A percentile compares a stretch with the other conserved stretches of the same genome.
phyloP scores from a whole-genome alignment of 2,797 vertebrate genomes.

The Catharus ustulatus region DNA sequence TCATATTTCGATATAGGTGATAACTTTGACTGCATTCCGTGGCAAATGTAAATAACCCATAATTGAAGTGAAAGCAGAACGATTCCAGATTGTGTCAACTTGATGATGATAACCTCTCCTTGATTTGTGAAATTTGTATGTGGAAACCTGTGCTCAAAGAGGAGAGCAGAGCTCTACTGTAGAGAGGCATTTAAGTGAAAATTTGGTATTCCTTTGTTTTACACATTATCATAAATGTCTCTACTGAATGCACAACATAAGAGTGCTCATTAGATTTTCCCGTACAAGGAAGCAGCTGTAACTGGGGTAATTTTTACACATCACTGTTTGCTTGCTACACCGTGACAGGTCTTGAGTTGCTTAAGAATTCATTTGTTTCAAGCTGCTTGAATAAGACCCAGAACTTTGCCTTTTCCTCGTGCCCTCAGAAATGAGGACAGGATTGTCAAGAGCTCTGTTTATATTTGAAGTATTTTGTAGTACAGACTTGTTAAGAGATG shows the following conservation, averaged over 20 bases:
- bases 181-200: not conserved
- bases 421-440: not conserved
- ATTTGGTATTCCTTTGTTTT: not conserved
- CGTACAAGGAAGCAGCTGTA: not conserved
- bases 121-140: not conserved
- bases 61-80: not conserved
- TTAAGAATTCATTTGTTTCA: not conserved
- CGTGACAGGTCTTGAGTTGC: accelerated
- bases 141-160: not conserved
- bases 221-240: not conserved
- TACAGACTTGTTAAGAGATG: not conserved
- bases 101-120: not conserved
- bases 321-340: not conserved
- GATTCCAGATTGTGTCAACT: not conserved
- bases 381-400: not conserved
- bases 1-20: not conserved
- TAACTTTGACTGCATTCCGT: not conserved
- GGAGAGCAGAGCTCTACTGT: not conserved
- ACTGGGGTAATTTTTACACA: not conserved
- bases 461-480: not conserved
- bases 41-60: not conserved
- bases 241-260: not conserved
- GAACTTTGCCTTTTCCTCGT: not conserved
- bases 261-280: not conserved
- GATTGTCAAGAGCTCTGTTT: not conserved